phyloP scores from a whole-genome alignment of 1,140 invertebrate genomes.

The Camponotus pennsylvanicus region DNA sequence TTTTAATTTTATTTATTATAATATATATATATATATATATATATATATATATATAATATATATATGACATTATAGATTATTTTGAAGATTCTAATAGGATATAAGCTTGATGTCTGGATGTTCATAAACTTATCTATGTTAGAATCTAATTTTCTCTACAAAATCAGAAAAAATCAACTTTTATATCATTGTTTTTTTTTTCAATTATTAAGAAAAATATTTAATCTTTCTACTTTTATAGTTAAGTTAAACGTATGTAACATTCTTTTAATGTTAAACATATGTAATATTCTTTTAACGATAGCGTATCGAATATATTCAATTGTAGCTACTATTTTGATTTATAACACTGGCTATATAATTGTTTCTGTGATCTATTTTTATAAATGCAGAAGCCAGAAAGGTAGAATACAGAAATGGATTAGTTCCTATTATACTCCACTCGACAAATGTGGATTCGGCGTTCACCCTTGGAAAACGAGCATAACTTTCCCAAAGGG shows the following conservation, averaged over 20 bases:
- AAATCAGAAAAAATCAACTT: background rate
- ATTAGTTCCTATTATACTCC: slow-evolving; percentile 44
- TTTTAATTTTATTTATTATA: slow-evolving; percentile 21
- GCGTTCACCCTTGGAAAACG: slow-evolving; percentile 6
- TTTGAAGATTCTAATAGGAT: background rate
- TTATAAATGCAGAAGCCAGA: slow-evolving; percentile 29
- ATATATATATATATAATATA: too few relatives aligned
- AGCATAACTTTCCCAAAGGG: background rate
- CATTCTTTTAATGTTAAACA: too few relatives aligned
- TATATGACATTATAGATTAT: background rate
- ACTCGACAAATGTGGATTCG: slow-evolving; percentile 44
- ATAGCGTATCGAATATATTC: background rate
- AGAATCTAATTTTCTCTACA: background rate
- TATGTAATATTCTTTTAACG: background rate
- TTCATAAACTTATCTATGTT: background rate
- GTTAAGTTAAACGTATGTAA: background rate
- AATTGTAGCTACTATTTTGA: background rate
- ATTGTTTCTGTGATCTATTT: slow-evolving; percentile 10
- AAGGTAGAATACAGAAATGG: slow-evolving; percentile 38
- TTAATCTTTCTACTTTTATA: background rate
- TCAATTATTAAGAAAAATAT: background rate
- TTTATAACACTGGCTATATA: background rate
- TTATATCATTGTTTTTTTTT: background rate
- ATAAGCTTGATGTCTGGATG: background rate
- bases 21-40: too few relatives aligned